Percentiles rank a stretch among this genome's conserved stretches.
phyloP scores from a whole-genome alignment of 2,113 vertebrate species.

The Cottus gobio region DNA sequence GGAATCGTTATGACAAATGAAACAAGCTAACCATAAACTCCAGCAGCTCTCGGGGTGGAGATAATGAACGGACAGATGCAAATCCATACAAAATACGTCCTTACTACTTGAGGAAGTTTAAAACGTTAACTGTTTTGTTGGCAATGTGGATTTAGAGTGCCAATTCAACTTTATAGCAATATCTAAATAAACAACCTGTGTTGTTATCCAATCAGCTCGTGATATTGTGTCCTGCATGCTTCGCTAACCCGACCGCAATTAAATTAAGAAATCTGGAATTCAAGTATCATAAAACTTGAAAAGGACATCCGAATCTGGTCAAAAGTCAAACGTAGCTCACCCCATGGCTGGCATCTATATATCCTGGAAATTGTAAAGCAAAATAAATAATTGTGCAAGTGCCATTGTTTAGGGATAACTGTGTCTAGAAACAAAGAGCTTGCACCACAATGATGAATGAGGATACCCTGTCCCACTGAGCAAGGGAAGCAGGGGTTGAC shows the following conservation, averaged over 20 bases:
- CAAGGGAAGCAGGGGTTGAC: slow-evolving; percentile 64
- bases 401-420: slow-evolving; percentile 78
- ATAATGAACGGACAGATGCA: background rate
- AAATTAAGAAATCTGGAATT: background rate
- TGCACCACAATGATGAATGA: slow-evolving; percentile 78
- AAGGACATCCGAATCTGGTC: background rate
- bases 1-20: background rate
- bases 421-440: slow-evolving; percentile 71
- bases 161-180: background rate
- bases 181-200: background rate
- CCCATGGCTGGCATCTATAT: slow-evolving; percentile 35
- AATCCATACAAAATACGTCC: background rate
- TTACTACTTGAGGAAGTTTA: background rate
- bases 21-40: background rate
- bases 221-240: background rate
- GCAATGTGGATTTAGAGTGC: background rate
- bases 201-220: background rate
- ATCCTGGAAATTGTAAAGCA: slow-evolving; percentile 55
- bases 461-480: slow-evolving; percentile 69
- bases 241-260: background rate
- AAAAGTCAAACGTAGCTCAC: slow-evolving; percentile 31
- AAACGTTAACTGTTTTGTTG: background rate
- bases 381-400: slow-evolving; percentile 61
- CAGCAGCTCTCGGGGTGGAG: background rate
- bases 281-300: background rate